A percentile compares a stretch with the other conserved stretches of the same genome.
Evolutionary conservation across 2,888 invertebrate genomes (phyloP).

Genomic region (Drosophila anceps): DNA sequence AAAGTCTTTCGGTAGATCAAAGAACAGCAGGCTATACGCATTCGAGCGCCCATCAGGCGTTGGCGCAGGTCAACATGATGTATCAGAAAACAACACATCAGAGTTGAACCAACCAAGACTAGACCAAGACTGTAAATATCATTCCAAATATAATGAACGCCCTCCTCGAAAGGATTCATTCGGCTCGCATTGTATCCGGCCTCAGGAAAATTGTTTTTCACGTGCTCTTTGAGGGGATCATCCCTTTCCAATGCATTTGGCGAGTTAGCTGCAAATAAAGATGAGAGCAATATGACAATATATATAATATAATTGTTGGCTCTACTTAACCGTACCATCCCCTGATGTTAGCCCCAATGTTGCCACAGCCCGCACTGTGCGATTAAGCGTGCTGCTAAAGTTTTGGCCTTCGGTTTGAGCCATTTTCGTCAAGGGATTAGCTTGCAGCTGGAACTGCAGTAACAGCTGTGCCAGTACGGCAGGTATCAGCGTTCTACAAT

Average conservation of each 20-base stretch:
- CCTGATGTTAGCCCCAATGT: conserved; percentile 17
- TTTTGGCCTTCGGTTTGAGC: conserved; percentile 1
- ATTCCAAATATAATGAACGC: conserved; percentile 73
- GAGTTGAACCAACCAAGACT: conserved; percentile 81
- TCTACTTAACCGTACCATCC: conserved; percentile 15
- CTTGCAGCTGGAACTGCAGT: conserved; percentile 81
- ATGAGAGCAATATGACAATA: background rate
- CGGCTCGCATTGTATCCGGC: conserved; percentile 25
- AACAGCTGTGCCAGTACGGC: conserved; percentile 84
- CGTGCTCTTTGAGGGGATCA: conserved; percentile 43
- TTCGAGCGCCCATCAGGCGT: conserved; percentile 87
- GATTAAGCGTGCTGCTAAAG: conserved; percentile 43
- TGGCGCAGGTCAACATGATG: conserved; percentile 85
- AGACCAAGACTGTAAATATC: conserved; percentile 83
- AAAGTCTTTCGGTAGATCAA: conserved; percentile 87
- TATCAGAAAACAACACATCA: conserved; percentile 81
- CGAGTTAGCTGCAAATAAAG: conserved; percentile 31
- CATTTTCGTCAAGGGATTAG: background rate
- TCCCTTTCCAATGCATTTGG: conserved; percentile 44
- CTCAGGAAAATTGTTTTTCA: conserved; percentile 1
- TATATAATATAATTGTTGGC: background rate
- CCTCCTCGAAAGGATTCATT: conserved; percentile 26
- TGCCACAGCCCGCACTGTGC: conserved; percentile 60
- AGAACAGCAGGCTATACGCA: conserved; percentile 88
- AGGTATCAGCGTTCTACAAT: conserved; percentile 83